Percentiles rank a stretch among this genome's conserved stretches.
Conservation (phyloP, 2,113 vertebrate genomes). For the Chrysemys picta region DNA sequence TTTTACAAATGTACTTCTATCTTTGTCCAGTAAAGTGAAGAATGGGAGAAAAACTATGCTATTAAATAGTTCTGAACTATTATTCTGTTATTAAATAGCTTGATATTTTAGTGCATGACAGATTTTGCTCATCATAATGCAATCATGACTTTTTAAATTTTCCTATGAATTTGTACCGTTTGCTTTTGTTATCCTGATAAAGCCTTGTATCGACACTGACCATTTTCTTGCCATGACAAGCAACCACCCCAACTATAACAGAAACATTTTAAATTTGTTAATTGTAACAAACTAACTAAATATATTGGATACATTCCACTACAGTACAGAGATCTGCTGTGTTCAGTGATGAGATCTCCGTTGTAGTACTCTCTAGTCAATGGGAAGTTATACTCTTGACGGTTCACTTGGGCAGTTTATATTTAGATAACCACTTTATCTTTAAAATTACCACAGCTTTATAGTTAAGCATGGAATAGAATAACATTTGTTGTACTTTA, state of each 20-base stretch:
- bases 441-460: not conserved
- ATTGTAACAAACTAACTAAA: not conserved
- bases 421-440: not conserved
- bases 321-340: not conserved
- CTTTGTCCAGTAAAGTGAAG: not conserved
- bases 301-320: not conserved
- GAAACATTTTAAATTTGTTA: not conserved
- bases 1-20: not conserved
- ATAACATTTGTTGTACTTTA: not conserved
- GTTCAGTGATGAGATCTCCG: not conserved
- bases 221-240: not conserved
- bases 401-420: not conserved
- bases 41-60: not conserved
- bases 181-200: not conserved
- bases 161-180: not conserved
- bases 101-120: not conserved
- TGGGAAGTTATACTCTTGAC: not conserved
- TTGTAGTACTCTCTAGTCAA: not conserved
- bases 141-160: not conserved
- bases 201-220: not conserved
- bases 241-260: not conserved
- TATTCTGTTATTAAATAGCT: not conserved
- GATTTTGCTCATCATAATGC: not conserved
- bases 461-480: not conserved
- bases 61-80: not conserved